Evolutionary conservation across 2,113 vertebrate genomes (phyloP), one percentile per base, ranked within the genome.

Genomic region (Deroptyus accipitrinus): DNA sequence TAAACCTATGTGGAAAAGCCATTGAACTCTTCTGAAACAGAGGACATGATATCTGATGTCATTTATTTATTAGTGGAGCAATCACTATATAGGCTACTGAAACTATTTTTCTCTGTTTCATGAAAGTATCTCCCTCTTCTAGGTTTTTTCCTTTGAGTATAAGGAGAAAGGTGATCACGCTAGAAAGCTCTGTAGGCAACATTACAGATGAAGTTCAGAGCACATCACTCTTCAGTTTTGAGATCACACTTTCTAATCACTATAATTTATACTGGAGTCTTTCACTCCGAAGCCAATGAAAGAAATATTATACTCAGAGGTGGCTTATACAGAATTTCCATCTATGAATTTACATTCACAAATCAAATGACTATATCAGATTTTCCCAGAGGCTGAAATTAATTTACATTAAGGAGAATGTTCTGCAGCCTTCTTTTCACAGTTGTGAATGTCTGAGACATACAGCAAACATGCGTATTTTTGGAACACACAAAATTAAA

Each of bases 51-150:
- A 74, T 31, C 33, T 41, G 20, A 23, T 14, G 8, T 76, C 72
- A 82, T 69, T 95, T 91, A 79, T 91, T 95, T 95, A 77, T 86
- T 82, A 85, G 41, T 37, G 8, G 23, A 85, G 46, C 77, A 80
- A 77, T 76, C 57, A 37, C 78, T 76, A 17, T 13, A 44, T 15
- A 82, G 64, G 23, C 46, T 57, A 69, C 8, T 31, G 20, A 86
- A 88, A 91, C 89, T 18, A 73, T 84, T 82, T 86, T 92, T 79
- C 48, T 70, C 48, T 5, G 7, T 76, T 90, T 93, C 75, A 86
- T 70, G 73, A 83, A 75, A 89, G 23, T 28, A 69, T 11, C 35
- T 93, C 57, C 22, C 37, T 82, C 31, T 81, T 76, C 73, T 46
- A 51, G 0, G 1, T 13, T 69, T 90, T 91, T 89, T 91, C 37